Evolutionary conservation across 1,140 invertebrate genomes (phyloP).

Genomic region (Drosophila tsacasi): DNA sequence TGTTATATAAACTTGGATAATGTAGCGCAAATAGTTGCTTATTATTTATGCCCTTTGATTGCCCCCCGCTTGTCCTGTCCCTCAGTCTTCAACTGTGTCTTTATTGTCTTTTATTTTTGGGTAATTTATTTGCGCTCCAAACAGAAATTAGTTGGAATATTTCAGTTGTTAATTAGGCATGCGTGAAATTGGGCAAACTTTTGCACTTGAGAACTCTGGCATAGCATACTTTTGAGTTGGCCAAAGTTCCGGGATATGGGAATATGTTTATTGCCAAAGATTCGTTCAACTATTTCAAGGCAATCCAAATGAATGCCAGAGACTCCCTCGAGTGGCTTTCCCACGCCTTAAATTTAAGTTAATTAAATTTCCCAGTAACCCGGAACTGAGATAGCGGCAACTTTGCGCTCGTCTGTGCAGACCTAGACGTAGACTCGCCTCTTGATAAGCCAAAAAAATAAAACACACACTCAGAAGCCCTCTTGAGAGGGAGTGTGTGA

Average conservation of each 20-base stretch:
- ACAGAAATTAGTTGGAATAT: conserved; percentile 80
- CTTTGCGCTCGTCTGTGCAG: conserved; percentile 56
- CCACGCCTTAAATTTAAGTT: conserved; percentile 75
- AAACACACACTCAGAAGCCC: conserved; percentile 30
- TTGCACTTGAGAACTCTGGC: conserved; percentile 15
- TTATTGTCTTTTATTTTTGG: conserved; percentile 60
- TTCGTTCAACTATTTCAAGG: conserved; percentile 27
- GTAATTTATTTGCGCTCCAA: conserved; percentile 67
- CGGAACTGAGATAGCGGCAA: conserved; percentile 69
- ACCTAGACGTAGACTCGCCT: conserved; percentile 48
- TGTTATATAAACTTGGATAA: conserved; percentile 80
- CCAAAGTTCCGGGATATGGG: conserved; percentile 13
- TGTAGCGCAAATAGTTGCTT: conserved; percentile 83
- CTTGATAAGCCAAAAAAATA: conserved; percentile 54
- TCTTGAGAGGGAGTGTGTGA: conserved; percentile 18
- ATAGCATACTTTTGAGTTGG: conserved; percentile 39
- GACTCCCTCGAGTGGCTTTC: conserved; percentile 16
- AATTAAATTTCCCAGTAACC: conserved; percentile 77
- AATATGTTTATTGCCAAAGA: conserved; percentile 30
- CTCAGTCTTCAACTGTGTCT: conserved; percentile 24
- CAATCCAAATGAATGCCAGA: conserved; percentile 1
- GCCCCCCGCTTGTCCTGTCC: conserved; percentile 7
- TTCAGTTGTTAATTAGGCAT: conserved; percentile 78
- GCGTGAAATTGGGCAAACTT: conserved; percentile 73
- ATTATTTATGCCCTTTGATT: conserved; percentile 79